These are phyloP conservation scores for Enhydra lutris DNA, from an alignment of 2,113 vertebrate species.

Conservation along the genomic window DNA sequence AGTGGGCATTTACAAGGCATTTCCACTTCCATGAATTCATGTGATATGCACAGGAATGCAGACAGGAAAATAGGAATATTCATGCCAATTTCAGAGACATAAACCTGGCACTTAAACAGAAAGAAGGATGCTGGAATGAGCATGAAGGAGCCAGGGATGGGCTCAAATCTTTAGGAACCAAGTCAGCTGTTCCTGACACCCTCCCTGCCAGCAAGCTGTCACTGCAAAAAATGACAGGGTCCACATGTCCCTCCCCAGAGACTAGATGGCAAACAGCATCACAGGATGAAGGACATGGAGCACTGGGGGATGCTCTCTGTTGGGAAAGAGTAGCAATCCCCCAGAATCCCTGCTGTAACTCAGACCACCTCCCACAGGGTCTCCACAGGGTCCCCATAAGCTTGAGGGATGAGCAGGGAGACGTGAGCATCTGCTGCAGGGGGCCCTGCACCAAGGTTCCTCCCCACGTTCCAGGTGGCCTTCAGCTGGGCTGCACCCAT, in stretches of 20 bases:
- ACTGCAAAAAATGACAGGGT: neutral
- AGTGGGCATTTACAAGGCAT: neutral
- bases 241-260: neutral
- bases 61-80: too few species aligned
- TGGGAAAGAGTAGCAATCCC: too few species aligned
- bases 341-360: neutral
- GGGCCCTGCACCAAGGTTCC: constrained; percentile 49
- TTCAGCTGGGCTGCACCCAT: constrained; percentile 13
- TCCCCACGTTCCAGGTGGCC: constrained; percentile 62
- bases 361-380: neutral
- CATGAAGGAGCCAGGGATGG: too few species aligned
- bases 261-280: neutral
- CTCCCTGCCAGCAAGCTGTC: neutral
- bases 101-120: neutral
- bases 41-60: neutral
- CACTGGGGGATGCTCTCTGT: neutral
- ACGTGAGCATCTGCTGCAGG: neutral
- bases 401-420: neutral
- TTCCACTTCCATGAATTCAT: neutral
- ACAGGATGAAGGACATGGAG: neutral
- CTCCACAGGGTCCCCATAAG: neutral
- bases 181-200: neutral
- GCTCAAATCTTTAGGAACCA: neutral
- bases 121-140: neutral
- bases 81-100: too few species aligned